Base-by-base conservation (phyloP, 2,888 invertebrate genomes). In the Volucella zonaria region DNA sequence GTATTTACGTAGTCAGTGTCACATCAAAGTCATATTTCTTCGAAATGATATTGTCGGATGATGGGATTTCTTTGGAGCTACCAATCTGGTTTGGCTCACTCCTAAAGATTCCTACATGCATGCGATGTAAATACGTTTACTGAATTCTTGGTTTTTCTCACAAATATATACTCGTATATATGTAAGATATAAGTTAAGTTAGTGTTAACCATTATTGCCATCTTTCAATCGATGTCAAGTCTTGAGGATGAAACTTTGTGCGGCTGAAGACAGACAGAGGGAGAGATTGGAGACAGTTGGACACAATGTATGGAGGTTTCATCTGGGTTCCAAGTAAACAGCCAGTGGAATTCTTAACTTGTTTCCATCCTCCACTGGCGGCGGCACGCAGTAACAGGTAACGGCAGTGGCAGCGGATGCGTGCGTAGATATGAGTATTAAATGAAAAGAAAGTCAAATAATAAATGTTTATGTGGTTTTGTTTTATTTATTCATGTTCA, bases 371-470 rank as follows among this genome's bases (percentile, higher is more conserved):
- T 31, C 52, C 15, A 43, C 14, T 15, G 0, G 6, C 31, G 31
- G 31, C 6, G 31, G 31, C 31, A 31, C 31, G 31, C 31, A 31
- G 31, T 31, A 31, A 6, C 31, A 31, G 31, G 31, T 31, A 31
- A 6, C 31, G 31, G 6, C 31, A 31, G 31, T 31, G 31, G n/a
- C 9, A 31, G 14, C 12, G 56, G 42, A 40, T 51, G 75, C 45
- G 51, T 64, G 70, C 59, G 70, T 58, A 49, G 61, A 14, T 49
- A 54, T 64, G 18, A 31, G 31, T 31, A 31, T 68, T 67, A 47
- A 78, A 68, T 14, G 77, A 74, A 78, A 78, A 82, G 78, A 82
- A 82, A 82, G 74, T 82, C 82, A 82, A 68, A 73, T 23, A 62
- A 14, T 56, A 47, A 74, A 71, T 45, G 61, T 54, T 49, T 45